A percentile compares a stretch with the other conserved stretches of the same genome.
phyloP scores from a whole-genome alignment of 2,888 invertebrate genomes.

The Endotricha flammealis region DNA sequence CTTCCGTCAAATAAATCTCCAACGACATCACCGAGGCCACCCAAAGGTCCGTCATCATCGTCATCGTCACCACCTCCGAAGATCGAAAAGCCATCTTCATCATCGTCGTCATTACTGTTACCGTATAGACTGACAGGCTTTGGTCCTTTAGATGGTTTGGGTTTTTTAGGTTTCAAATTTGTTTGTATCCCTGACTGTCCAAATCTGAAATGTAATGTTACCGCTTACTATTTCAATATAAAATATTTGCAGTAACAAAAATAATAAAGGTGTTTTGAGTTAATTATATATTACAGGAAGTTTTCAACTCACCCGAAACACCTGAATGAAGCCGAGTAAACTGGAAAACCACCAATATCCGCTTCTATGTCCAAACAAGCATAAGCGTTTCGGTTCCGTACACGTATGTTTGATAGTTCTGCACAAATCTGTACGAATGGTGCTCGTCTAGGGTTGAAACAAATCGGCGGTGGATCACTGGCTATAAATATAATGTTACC shows the following conservation, averaged over 20 bases:
- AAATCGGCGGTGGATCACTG: conserved; percentile 85
- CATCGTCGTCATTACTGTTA: conserved; percentile 37
- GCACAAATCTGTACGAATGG: conserved; percentile 84
- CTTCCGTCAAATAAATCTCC: conserved; percentile 56
- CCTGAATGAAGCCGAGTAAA: conserved; percentile 76
- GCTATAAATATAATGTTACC: conserved; percentile 79
- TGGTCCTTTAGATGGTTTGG: conserved; percentile 57
- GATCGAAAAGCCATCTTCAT: conserved; percentile 41
- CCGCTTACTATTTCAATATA: neutral
- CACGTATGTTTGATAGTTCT: conserved; percentile 87
- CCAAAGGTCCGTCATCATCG: conserved; percentile 52
- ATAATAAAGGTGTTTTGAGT: no score
- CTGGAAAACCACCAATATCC: conserved; percentile 75
- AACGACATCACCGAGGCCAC: conserved; percentile 58
- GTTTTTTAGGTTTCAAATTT: conserved; percentile 68
- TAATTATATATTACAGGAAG: no score
- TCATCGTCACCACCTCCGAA: conserved; percentile 27
- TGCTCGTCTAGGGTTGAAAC: conserved; percentile 83
- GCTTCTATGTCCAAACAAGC: conserved; percentile 88
- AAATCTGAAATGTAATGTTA: conserved; percentile 46
- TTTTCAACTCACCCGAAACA: conserved; percentile 61
- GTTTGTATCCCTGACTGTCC: conserved; percentile 63
- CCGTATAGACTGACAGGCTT: conserved; percentile 60
- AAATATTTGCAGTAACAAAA: no score
- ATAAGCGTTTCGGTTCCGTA: conserved; percentile 87